Percentiles rank a stretch among this genome's conserved stretches.
These are phyloP conservation scores for Tetraodon nigroviridis DNA, from an alignment of 2,113 vertebrate species.

Conservation along the genomic window DNA sequence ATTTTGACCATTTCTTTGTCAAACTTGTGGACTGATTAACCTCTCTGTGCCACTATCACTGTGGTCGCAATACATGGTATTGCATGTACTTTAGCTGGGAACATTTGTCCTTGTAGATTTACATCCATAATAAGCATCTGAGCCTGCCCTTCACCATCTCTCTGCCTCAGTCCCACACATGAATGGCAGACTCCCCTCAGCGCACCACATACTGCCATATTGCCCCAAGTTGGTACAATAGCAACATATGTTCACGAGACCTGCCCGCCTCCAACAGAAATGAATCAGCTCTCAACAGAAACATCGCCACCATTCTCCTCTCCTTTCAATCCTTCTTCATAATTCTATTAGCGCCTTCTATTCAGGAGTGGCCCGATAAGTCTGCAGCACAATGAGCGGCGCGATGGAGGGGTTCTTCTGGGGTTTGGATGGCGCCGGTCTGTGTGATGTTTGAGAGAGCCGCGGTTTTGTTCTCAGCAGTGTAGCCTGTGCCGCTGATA, in stretches of 20 bases:
- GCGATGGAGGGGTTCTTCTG: slow-evolving; percentile 46
- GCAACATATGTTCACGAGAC: slow-evolving; percentile 30
- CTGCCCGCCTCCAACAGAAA: slow-evolving; percentile 19
- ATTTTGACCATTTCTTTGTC: slow-evolving; percentile 20
- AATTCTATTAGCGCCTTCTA: slow-evolving; percentile 61
- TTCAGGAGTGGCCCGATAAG: slow-evolving; percentile 58
- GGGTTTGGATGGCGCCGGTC: slow-evolving; percentile 47
- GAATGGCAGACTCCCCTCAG: slow-evolving; percentile 27
- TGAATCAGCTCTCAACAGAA: slow-evolving; percentile 45
- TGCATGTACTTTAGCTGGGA: slow-evolving; percentile 6
- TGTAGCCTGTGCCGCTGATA: slow-evolving; percentile 22
- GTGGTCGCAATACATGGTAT: slow-evolving; percentile 5
- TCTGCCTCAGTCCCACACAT: slow-evolving; percentile 27
- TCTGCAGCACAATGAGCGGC: slow-evolving; percentile 40
- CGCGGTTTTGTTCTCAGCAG: slow-evolving; percentile 47
- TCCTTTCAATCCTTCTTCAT: slow-evolving; percentile 39
- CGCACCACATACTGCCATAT: slow-evolving; percentile 25
- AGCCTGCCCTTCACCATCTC: neutral
- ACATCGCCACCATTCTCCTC: slow-evolving; percentile 45
- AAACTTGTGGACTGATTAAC: slow-evolving; percentile 25
- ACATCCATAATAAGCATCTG: slow-evolving; percentile 35
- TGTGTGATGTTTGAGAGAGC: slow-evolving; percentile 35
- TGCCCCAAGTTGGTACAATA: slow-evolving; percentile 37
- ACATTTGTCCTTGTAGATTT: slow-evolving; percentile 41
- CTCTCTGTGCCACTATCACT: slow-evolving; percentile 5